phyloP scores from a whole-genome alignment of 2,888 invertebrate genomes.

The Microctonus brassicae region DNA sequence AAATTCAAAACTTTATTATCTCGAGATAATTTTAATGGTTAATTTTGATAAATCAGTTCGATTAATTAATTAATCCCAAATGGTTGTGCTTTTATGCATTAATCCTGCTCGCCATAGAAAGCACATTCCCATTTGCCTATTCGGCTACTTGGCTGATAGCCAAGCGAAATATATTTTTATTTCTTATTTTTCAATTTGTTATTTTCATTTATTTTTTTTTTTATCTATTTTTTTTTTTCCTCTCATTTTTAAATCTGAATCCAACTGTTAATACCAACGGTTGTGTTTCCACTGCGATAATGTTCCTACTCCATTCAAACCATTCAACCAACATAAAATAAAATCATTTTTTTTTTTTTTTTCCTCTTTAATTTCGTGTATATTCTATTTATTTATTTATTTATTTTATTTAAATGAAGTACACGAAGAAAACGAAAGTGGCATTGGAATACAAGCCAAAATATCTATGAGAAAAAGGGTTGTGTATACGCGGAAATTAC shows the following conservation, averaged over 20 bases:
- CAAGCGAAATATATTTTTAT: not conserved
- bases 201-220: not conserved
- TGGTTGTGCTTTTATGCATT: not conserved
- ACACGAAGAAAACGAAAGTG: not conserved
- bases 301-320: not conserved
- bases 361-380: not conserved
- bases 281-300: not conserved
- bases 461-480: constrained; percentile 43
- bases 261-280: not conserved
- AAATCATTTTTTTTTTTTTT: constrained; percentile 8
- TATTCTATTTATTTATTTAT: not conserved
- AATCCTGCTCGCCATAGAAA: not conserved
- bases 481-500: constrained; percentile 35
- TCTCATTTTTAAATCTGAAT: not conserved
- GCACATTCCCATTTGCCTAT: not conserved
- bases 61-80: not conserved
- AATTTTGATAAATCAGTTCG: not conserved
- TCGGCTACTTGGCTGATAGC: not conserved
- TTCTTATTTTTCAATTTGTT: not conserved
- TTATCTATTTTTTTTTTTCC: too few relatives aligned
- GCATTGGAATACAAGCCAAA: constrained; percentile 49
- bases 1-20: too few relatives aligned
- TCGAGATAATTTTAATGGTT: too few relatives aligned
- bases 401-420: not conserved
- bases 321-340: not conserved